These are phyloP conservation scores for Pangasius macronema DNA, from an alignment of 2,797 vertebrate species.

Conservation along the genomic window DNA sequence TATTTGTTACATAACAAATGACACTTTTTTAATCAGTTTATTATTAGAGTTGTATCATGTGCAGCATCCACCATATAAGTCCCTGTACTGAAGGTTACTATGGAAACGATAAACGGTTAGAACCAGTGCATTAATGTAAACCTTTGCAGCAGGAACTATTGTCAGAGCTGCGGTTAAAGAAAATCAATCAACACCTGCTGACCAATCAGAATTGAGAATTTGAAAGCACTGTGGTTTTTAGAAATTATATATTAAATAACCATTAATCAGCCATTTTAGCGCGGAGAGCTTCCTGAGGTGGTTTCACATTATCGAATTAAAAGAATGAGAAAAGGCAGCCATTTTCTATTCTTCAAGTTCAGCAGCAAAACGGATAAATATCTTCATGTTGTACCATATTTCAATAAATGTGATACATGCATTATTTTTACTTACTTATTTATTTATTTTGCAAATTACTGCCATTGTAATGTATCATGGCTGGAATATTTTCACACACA, in stretches of 20 bases:
- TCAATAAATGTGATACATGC: not conserved
- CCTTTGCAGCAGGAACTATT: not conserved
- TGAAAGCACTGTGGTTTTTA: not conserved
- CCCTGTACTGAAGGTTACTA: not conserved
- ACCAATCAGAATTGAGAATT: not conserved
- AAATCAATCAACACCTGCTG: not conserved
- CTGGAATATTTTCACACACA: not conserved
- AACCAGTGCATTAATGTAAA: not conserved
- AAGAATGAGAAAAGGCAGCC: not conserved
- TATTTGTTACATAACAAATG: not conserved
- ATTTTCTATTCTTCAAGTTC: not conserved
- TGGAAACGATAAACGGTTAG: not conserved
- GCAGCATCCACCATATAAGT: not conserved
- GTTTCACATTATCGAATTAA: not conserved
- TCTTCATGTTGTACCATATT: not conserved
- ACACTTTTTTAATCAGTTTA: not conserved
- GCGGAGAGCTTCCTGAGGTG: not conserved
- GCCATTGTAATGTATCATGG: not conserved
- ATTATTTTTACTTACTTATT: not conserved
- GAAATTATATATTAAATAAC: not conserved
- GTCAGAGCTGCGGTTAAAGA: not conserved
- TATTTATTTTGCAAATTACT: not conserved
- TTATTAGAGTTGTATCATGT: not conserved
- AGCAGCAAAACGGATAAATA: not conserved
- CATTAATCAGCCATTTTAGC: not conserved